Conservation (phyloP, 2,113 vertebrate species). For the Solenodon paradoxus region DNA sequence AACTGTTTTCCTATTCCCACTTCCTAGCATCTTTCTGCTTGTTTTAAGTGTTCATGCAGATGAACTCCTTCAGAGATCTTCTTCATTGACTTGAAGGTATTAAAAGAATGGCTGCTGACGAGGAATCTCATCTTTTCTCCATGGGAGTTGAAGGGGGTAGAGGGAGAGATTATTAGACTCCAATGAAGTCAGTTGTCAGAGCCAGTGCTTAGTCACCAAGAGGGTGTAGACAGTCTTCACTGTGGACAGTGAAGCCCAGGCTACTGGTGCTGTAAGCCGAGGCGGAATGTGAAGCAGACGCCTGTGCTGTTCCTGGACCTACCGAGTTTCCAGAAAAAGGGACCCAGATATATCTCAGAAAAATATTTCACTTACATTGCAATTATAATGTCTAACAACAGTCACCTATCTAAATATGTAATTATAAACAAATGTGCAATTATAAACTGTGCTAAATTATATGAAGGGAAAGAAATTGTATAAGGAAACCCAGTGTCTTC, state of each 20-base stretch:
- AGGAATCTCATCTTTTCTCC: not conserved
- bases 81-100: not conserved
- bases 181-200: not conserved
- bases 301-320: not conserved
- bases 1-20: slow-evolving; percentile 87
- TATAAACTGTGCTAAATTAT: not conserved
- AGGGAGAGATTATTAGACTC: not conserved
- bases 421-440: no score
- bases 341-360: not conserved
- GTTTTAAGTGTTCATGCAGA: slow-evolving; percentile 78
- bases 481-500: not conserved
- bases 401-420: not conserved
- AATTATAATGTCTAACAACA: not conserved
- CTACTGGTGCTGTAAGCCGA: not conserved
- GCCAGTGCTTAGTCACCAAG: not conserved
- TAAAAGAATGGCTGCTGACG: not conserved
- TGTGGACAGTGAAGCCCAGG: not conserved
- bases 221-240: not conserved
- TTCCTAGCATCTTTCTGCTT: slow-evolving; percentile 88
- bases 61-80: not conserved
- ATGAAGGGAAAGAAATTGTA: not conserved
- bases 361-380: not conserved
- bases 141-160: not conserved
- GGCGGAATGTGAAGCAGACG: not conserved
- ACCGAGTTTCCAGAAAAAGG: not conserved